Evolutionary conservation across 2,888 invertebrate species (phyloP), one percentile per base, ranked within the genome.

Genomic region (Ophioninae sp.): DNA sequence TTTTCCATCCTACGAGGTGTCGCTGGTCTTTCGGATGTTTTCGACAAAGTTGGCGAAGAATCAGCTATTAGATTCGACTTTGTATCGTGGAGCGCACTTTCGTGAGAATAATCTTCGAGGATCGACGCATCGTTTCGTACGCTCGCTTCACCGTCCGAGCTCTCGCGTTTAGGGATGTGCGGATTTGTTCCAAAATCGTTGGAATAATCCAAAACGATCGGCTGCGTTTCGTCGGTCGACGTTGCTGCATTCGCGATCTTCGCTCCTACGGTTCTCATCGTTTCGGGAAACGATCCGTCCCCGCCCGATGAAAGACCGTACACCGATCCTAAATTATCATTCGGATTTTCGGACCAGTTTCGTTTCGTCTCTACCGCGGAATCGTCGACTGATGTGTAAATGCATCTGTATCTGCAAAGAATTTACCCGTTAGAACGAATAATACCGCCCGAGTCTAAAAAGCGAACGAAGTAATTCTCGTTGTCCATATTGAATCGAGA

Each of bases 301-400:
- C 84, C 84, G 13, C 79, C 80, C n/a, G 83, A 73, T 1, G 82
- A 41, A 10, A 80, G 39, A 41, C 79, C 76, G 80, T 80, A 82
- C 8, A 83, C 81, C 17, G 67, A 59, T 7, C 72, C 79, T 0
- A 79, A 76, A 67, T 79, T 21, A 13, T 44, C 73, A 50, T 73
- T 57, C 20, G 56, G 13, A 64, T 37, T n/a, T 13, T 80, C 62
- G 0, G 76, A 23, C 20, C 69, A 64, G 64, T 62, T 81, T 6
- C 39, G n/a, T 1, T 23, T 64, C n/a, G 75, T 79, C 3, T 76
- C 64, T 21, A 20, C 61, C 20, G 10, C 13, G 0, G 79, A 79
- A 70, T 79, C 57, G 7, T 75, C 77, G 23, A 37, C 56, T 37
- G 69, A 39, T 7, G 86, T 85, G 70, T 86, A 85, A 30, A 85